Conservation (phyloP, 2,888 invertebrate species). For the Drosophila maculinotata region DNA sequence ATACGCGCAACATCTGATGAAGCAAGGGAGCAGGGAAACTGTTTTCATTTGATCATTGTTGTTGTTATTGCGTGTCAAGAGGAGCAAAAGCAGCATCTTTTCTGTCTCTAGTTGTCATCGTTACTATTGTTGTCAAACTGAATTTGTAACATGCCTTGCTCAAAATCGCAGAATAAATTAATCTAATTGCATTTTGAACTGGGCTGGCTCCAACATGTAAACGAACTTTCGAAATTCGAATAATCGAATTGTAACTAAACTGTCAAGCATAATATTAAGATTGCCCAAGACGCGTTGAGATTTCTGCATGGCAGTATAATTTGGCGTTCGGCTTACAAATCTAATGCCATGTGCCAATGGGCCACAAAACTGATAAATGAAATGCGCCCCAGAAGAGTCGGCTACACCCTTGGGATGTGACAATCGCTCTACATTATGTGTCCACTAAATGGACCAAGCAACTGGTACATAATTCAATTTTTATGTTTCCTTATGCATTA, state of each 20-base stretch:
- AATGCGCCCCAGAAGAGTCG: background rate
- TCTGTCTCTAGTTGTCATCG: constrained; percentile 35
- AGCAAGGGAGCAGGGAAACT: constrained; percentile 1
- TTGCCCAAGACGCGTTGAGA: constrained; percentile 13
- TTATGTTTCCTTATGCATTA: constrained; percentile 47
- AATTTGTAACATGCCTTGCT: constrained; percentile 40
- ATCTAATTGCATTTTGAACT: constrained; percentile 60
- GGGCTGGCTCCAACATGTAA: constrained; percentile 24
- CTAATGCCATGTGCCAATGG: constrained; percentile 52
- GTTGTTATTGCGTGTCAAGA: constrained; percentile 63
- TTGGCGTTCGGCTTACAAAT: constrained; percentile 13
- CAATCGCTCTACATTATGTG: constrained; percentile 31
- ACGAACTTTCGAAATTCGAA: constrained; percentile 45
- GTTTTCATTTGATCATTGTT: constrained; percentile 12
- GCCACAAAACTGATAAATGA: constrained; percentile 59
- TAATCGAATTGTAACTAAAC: constrained; percentile 48
- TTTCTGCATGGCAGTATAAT: too few relatives aligned
- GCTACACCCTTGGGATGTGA: background rate
- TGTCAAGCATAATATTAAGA: constrained; percentile 27
- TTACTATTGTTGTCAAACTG: constrained; percentile 47
- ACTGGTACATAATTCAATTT: constrained; percentile 72
- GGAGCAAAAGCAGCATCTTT: constrained; percentile 12
- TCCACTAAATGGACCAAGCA: constrained; percentile 41
- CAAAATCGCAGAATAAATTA: constrained; percentile 52
- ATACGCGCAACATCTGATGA: constrained; percentile 49